Conservation (phyloP, 2,888 invertebrate genomes). For the Eupithecia pulchellata region DNA sequence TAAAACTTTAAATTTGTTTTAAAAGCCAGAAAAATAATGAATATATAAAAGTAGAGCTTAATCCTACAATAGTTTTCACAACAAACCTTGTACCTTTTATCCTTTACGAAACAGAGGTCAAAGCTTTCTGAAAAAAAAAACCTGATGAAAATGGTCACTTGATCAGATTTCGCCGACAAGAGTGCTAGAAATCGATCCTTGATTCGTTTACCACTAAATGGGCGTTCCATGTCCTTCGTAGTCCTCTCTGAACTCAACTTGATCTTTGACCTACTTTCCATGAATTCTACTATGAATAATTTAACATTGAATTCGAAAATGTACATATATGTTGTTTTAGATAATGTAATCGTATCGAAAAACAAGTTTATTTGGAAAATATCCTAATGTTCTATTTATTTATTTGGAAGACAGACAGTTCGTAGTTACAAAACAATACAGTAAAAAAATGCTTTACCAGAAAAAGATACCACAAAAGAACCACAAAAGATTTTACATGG, state of each 20-base stretch:
- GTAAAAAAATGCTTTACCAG: too few relatives aligned
- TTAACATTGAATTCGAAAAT: too few relatives aligned
- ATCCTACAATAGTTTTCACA: too few relatives aligned
- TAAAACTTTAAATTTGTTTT: too few relatives aligned
- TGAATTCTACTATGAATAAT: not conserved
- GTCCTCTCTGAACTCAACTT: not conserved
- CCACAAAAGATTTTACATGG: too few relatives aligned
- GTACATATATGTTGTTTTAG: too few relatives aligned
- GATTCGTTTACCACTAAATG: constrained; percentile 7
- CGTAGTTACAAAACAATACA: too few relatives aligned
- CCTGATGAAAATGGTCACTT: not conserved
- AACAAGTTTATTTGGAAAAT: not conserved
- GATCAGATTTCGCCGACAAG: not conserved
- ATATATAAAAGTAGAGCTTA: too few relatives aligned
- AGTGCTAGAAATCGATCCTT: not conserved
- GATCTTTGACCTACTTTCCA: constrained; percentile 7
- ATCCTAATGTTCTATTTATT: not conserved
- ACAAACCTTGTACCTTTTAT: too few relatives aligned
- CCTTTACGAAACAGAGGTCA: not conserved
- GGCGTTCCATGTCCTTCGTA: not conserved
- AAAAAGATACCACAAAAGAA: too few relatives aligned
- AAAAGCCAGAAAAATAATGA: too few relatives aligned
- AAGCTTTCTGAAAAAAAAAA: not conserved
- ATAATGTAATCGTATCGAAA: not conserved
- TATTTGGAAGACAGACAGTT: too few relatives aligned